phyloP scores from a whole-genome alignment of 2,797 vertebrate genomes.

The Phylloscopus collybita region DNA sequence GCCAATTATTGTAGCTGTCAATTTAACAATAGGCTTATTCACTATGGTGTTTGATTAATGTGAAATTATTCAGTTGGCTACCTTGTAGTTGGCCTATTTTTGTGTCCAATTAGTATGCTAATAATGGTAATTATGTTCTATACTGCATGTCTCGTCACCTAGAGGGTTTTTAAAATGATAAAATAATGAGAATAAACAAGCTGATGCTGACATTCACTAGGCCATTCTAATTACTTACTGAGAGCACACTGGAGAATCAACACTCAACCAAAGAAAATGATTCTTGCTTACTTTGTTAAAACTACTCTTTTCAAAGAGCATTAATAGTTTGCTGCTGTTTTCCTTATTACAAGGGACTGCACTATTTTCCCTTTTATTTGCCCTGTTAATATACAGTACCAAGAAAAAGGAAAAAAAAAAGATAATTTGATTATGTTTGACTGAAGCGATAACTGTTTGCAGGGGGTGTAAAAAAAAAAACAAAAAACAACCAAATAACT shows the following conservation, averaged over 20 bases:
- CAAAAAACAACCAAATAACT: no score
- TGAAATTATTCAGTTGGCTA: conserved; percentile 90
- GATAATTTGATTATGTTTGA: conserved; percentile 65
- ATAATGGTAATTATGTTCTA: conserved; percentile 91
- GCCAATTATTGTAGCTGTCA: conserved; percentile 82
- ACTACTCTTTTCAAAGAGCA: conserved; percentile 79
- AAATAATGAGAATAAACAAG: conserved; percentile 94
- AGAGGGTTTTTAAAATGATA: conserved; percentile 92
- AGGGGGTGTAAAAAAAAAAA: conserved; percentile 62
- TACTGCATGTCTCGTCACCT: conserved; percentile 89
- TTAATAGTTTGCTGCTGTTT: conserved; percentile 76
- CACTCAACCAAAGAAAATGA: conserved; percentile 80
- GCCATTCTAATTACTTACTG: conserved; percentile 88
- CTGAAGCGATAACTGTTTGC: conserved; percentile 64
- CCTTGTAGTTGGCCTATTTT: conserved; percentile 89
- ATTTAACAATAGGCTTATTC: conserved; percentile 84
- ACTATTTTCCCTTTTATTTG: conserved; percentile 49
- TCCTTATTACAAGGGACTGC: conserved; percentile 70
- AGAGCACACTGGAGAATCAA: conserved; percentile 84
- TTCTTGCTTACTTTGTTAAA: conserved; percentile 83
- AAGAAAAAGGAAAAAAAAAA: conserved; percentile 3
- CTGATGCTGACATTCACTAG: conserved; percentile 87
- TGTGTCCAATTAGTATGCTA: conserved; percentile 92
- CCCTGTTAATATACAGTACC: conserved; percentile 49
- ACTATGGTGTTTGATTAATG: conserved; percentile 87